Percentiles rank a stretch among this genome's conserved stretches.
These are phyloP conservation scores for Paramisgurnus dabryanus DNA, from an alignment of 2,113 vertebrate genomes.

Conservation along the genomic window DNA sequence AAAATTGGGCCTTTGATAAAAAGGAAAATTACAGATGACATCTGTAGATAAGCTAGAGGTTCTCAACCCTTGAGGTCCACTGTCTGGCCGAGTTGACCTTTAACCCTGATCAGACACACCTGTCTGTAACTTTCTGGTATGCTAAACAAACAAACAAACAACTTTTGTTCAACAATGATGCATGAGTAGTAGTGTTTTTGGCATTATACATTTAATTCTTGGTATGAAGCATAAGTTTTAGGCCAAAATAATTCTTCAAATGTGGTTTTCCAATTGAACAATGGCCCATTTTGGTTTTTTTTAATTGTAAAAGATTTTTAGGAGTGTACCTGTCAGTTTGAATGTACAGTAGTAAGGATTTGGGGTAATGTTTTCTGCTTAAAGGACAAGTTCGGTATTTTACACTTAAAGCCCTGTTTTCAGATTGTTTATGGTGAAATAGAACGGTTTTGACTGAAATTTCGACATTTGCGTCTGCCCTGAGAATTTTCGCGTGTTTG, in stretches of 20 bases:
- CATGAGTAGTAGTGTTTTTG: not conserved
- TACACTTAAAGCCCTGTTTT: too few relatives aligned
- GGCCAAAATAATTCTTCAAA: too few relatives aligned
- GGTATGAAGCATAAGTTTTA: not conserved
- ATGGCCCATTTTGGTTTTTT: not conserved
- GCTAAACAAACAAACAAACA: too few relatives aligned
- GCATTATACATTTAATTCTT: not conserved
- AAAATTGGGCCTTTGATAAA: constrained; percentile 9
- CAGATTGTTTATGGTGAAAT: too few relatives aligned
- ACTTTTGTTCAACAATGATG: not conserved
- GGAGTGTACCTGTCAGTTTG: not conserved
- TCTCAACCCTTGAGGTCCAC: too few relatives aligned
- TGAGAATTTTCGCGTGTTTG: too few relatives aligned
- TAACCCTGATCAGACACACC: too few relatives aligned
- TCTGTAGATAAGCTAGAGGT: not conserved
- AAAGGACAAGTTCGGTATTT: too few relatives aligned
- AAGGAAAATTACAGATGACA: constrained; percentile 37
- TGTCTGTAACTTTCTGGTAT: too few relatives aligned
- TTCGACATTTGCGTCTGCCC: too few relatives aligned
- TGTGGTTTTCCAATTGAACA: not conserved
- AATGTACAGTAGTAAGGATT: constrained; percentile 2
- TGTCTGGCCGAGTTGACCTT: too few relatives aligned
- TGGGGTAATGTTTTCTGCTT: not conserved
- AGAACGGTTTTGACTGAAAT: too few relatives aligned
- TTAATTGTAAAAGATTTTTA: not conserved